phyloP scores from a whole-genome alignment of 2,113 vertebrate species.

The Calonectris borealis region DNA sequence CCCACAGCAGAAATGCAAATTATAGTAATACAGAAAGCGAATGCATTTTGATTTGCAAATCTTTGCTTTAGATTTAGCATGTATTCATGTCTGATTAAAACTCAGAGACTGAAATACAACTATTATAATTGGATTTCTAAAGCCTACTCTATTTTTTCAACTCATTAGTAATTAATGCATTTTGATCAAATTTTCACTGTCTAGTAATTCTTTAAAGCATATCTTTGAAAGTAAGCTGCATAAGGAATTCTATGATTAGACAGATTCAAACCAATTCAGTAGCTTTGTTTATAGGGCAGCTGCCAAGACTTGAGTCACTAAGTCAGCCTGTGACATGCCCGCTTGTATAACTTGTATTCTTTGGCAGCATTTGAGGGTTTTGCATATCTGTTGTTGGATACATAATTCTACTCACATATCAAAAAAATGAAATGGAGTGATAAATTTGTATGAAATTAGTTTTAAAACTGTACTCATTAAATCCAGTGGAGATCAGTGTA shows the following conservation, averaged over 20 bases:
- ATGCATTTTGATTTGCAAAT: background rate
- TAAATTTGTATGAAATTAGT: background rate
- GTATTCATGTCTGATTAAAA: background rate
- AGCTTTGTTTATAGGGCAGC: constrained; percentile 45
- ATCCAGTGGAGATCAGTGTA: background rate
- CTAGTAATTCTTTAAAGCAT: constrained; percentile 14
- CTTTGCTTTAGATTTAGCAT: background rate
- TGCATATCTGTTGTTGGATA: constrained; percentile 18
- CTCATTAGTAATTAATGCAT: background rate
- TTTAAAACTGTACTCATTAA: constrained; percentile 14
- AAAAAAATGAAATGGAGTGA: background rate
- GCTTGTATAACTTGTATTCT: constrained; percentile 50
- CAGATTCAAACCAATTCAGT: constrained; percentile 19
- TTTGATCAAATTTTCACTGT: constrained; percentile 7
- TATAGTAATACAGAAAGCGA: background rate
- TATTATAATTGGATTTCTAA: background rate
- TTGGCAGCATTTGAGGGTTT: constrained; percentile 4
- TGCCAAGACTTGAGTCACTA: constrained; percentile 62
- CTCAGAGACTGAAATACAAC: background rate
- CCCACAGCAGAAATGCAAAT: background rate
- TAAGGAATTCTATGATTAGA: background rate
- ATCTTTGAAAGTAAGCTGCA: background rate
- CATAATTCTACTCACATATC: background rate
- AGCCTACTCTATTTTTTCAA: background rate
- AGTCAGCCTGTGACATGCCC: constrained; percentile 58